Evolutionary conservation across 2,888 invertebrate species (phyloP).

Genomic region (Calephelis perditalis): DNA sequence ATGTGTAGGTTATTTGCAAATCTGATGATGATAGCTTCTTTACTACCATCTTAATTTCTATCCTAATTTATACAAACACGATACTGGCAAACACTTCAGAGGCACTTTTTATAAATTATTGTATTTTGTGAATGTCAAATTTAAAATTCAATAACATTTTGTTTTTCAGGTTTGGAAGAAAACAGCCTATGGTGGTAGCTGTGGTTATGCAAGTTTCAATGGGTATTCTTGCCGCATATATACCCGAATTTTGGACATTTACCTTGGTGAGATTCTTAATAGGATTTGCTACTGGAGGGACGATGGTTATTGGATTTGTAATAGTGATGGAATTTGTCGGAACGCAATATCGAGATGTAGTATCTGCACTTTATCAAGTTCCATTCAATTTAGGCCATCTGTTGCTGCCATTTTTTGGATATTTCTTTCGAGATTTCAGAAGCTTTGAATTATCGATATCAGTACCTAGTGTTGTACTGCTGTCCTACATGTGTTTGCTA

Average conservation of each 20-base stretch:
- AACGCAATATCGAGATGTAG: conserved; percentile 69
- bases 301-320: conserved; percentile 83
- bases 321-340: conserved; percentile 84
- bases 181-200: conserved; percentile 83
- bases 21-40: too few relatives aligned
- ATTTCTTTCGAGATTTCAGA: conserved; percentile 81
- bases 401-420: conserved; percentile 79
- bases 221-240: conserved; percentile 82
- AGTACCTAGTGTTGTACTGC: conserved; percentile 74
- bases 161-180: conserved; percentile 84
- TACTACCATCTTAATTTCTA: too few relatives aligned
- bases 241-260: conserved; percentile 80
- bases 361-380: conserved; percentile 82
- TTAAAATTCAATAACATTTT: conserved; percentile 1
- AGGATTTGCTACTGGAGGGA: conserved; percentile 88
- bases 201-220: conserved; percentile 84
- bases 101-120: too few relatives aligned
- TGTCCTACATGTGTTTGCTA: conserved; percentile 82
- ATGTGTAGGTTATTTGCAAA: too few relatives aligned
- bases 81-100: too few relatives aligned
- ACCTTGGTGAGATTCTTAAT: conserved; percentile 82
- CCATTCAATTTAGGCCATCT: conserved; percentile 85
- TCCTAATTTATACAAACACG: too few relatives aligned
- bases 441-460: conserved; percentile 82
- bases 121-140: too few relatives aligned